Base-by-base conservation (phyloP, 23 tunicate species). In the Phallusia fumigata region DNA sequence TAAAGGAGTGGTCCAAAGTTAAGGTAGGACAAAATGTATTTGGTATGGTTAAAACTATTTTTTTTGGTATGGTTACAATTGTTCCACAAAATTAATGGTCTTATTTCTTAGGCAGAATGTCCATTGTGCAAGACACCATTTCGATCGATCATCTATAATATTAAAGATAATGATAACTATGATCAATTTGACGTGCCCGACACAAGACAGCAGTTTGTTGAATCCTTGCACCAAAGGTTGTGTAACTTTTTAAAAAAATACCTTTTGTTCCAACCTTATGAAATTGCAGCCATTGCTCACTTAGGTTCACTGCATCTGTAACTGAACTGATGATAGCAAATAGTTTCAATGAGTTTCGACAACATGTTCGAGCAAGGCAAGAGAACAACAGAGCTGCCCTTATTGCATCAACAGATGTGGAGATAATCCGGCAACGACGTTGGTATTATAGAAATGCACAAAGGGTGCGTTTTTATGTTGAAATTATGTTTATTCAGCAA, bases 1-100 rank as follows among this genome's bases (percentile, higher is more conserved):
- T 91, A 36, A 86, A 91, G 78, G 90, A 86, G 47, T 91, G 96
- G 96, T 86, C 90, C 26, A 91, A 91, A 83, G 90, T 86, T 28
- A 91, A 91, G 69, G 69, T 58, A 58, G 26, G 84, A 84, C 79
- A 30, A 51, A 65, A 28, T 35, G 19, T 32, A 78, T 75, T 72
- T 18, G 22, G 5, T 82, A 1, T 82, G 8, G 6, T 34, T 3
- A 32, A 6, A 58, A 22, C 69, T 6, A 58, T 10, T 10, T 40
- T 40, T 40, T 40, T 40, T 40, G 8, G 5, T 40, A 40, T n/a
- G n/a, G n/a, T n/a, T n/a, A n/a, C n/a, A n/a, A n/a, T n/a, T n/a
- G n/a, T n/a, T n/a, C 15, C 15, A 51, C 18, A 51, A 72, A 31
- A 65, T 77, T 77, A 53, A 30, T 26, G 58, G 50, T 50, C 47